Conservation (phyloP, 92 coral and sea anemone species). For the Bergia puertoricense region DNA sequence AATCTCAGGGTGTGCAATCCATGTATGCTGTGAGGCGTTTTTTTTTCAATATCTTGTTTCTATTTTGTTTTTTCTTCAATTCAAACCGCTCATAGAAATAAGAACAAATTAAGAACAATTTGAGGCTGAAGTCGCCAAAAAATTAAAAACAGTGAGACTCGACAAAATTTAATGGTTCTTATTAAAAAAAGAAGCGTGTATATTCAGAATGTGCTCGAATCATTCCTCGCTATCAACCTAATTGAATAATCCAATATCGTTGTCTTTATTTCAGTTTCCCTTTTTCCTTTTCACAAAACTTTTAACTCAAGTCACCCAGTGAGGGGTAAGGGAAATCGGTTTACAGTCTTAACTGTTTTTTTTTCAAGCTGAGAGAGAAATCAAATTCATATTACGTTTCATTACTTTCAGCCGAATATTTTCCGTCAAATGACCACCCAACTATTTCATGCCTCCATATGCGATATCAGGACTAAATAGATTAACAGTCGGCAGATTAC, state of each 20-base stretch:
- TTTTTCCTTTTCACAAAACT: background rate
- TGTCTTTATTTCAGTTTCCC: background rate
- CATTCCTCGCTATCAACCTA: background rate
- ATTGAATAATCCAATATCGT: background rate
- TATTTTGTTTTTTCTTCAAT: too few species aligned
- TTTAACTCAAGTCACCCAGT: background rate
- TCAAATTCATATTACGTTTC: background rate
- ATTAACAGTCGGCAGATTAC: background rate
- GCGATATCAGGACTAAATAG: background rate
- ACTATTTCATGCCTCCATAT: background rate
- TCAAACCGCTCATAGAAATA: too few species aligned
- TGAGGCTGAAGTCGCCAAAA: too few species aligned
- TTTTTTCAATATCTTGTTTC: too few species aligned
- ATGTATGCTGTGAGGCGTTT: too few species aligned
- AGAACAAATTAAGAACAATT: too few species aligned
- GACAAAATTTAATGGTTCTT: too few species aligned
- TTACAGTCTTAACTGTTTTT: background rate
- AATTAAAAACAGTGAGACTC: too few species aligned
- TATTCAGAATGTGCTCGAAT: too few species aligned
- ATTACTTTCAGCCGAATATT: background rate
- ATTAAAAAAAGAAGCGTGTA: too few species aligned
- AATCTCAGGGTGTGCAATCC: too few species aligned
- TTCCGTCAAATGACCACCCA: background rate
- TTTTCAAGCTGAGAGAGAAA: background rate
- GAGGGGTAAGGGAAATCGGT: background rate